These are phyloP conservation scores for Nematolebias whitei DNA, from an alignment of 2,113 vertebrate genomes.

Conservation along the genomic window DNA sequence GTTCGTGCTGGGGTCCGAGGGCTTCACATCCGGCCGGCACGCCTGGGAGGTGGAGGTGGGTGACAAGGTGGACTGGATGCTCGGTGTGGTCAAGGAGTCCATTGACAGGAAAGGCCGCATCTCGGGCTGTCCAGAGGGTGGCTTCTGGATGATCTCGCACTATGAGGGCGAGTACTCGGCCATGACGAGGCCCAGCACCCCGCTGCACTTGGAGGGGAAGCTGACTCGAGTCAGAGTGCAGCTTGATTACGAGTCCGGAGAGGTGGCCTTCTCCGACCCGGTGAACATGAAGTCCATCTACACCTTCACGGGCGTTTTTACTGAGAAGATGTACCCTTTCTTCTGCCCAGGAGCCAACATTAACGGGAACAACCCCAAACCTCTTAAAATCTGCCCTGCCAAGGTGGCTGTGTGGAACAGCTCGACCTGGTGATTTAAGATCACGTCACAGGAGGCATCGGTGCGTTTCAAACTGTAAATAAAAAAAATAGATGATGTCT, in stretches of 20 bases:
- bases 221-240: conserved; percentile 76
- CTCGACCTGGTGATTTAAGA: conserved; percentile 70
- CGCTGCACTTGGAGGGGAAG: conserved; percentile 42
- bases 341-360: conserved; percentile 83
- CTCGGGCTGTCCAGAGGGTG: conserved; percentile 77
- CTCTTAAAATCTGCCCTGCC: conserved; percentile 78
- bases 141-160: conserved; percentile 82
- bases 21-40: conserved; percentile 76
- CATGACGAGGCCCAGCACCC: conserved; percentile 78
- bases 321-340: conserved; percentile 81
- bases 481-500: neutral
- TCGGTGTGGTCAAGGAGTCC: conserved; percentile 78
- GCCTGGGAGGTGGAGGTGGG: conserved; percentile 83
- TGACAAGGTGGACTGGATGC: conserved; percentile 80
- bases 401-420: conserved; percentile 83
- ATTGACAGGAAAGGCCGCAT: conserved; percentile 80
- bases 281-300: conserved; percentile 73
- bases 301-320: conserved; percentile 76
- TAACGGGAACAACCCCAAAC: conserved; percentile 77
- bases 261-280: conserved; percentile 78
- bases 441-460: neutral
- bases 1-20: conserved; percentile 79
- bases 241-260: conserved; percentile 77
- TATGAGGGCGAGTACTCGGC: conserved; percentile 76
- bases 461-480: neutral